Evolutionary conservation across 2,113 vertebrate species (phyloP), one percentile per base, ranked within the genome.

Genomic region (Catharus fuscescens): DNA sequence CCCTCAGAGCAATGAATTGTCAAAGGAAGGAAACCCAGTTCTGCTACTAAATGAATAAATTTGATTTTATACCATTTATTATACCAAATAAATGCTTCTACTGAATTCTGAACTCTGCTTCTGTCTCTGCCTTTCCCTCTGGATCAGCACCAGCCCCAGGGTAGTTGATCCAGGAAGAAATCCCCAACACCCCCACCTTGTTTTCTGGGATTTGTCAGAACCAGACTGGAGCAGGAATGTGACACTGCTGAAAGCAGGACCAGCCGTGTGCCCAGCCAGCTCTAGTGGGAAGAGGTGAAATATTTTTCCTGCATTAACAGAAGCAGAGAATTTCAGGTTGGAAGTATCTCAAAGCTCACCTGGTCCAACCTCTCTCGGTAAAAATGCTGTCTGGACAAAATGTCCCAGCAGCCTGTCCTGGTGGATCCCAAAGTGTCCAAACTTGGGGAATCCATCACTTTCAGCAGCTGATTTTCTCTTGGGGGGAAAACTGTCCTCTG

Each of bases 31-130:
- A 72, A 60, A 40, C 17, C 1, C 0, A 1, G 5, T 14, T 60
- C 54, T 82, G 74, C 28, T 59, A 17, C 50, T 54, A 34, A 97
- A 95, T 9, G 26, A 52, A 52, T 52, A 26, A 52, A 52, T 16
- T 16, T 16, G 25, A 52, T 52, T 52, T 52, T 26, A 50, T 50
- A 50, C 25, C 25, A 50, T 26, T 50, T 26, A 16, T 26, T 16
- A 26, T 54, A 18, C 42, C 54, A 34, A 97, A 95, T 97, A 96
- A 97, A 96, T 26, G 5, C 34, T 80, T 54, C 23, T 52, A 12
- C 45, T 60, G 44, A 59, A 21, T 42, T 18, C 60, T 56, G 70
- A 67, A 4, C 12, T 80, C 18, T 83, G 52, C 26, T 79, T 45
- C 50, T 16, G 4, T 18, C 47, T 32, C 40, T 38, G 20, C 38